Conservation (phyloP, 2,797 vertebrate species). For the Cryptoprocta ferox region DNA sequence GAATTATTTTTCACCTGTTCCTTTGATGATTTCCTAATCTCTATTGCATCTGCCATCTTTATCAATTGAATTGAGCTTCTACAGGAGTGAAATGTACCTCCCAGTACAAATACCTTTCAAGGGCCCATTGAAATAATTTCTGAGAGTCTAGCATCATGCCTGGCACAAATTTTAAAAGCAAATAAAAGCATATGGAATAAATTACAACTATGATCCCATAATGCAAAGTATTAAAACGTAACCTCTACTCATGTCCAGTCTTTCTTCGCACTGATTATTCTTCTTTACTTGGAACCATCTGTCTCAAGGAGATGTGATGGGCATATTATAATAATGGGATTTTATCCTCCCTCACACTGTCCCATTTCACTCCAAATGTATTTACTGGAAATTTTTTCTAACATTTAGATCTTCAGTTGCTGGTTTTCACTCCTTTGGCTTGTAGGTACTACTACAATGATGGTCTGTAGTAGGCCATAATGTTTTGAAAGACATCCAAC, state of each 20-base stretch:
- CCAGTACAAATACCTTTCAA: neutral
- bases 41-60: neutral
- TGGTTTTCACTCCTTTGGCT: slow-evolving; percentile 5
- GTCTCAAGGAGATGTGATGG: neutral
- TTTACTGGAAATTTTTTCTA: slow-evolving; percentile 12
- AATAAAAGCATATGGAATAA: neutral
- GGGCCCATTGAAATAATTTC: neutral
- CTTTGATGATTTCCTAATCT: slow-evolving; percentile 32
- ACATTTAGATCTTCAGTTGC: neutral
- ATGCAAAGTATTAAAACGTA: neutral
- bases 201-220: neutral
- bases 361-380: neutral
- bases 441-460: neutral
- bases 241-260: neutral
- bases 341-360: slow-evolving; percentile 6
- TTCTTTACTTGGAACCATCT: neutral
- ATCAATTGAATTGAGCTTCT: neutral
- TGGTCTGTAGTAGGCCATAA: neutral
- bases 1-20: slow-evolving; percentile 11
- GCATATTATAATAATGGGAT: neutral
- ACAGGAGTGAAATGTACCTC: neutral
- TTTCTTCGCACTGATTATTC: neutral
- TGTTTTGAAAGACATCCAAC: neutral
- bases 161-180: neutral
- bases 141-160: neutral